Percentiles rank a stretch among this genome's conserved stretches.
These are phyloP conservation scores for Myotis planiceps DNA, from an alignment of 2,797 vertebrate genomes.

Conservation along the genomic window DNA sequence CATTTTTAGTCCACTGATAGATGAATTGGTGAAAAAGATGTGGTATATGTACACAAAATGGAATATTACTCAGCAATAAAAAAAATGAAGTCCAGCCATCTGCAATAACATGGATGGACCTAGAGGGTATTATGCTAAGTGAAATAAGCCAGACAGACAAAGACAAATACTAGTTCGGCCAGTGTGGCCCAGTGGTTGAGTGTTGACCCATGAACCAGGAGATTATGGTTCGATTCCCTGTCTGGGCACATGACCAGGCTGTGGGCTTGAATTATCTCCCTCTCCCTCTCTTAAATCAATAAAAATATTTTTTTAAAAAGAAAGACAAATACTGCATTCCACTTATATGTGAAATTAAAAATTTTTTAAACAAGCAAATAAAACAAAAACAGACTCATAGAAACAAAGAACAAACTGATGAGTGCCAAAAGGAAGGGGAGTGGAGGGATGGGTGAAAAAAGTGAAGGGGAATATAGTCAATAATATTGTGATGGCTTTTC, in stretches of 20 bases:
- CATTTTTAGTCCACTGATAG: background rate
- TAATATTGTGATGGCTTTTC: background rate
- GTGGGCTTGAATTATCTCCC: no score
- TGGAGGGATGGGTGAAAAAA: background rate
- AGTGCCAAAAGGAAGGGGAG: background rate
- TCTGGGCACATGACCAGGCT: no score
- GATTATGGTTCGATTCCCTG: no score
- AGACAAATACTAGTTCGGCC: background rate
- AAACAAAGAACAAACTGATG: background rate
- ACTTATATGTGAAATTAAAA: background rate
- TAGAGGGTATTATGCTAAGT: background rate
- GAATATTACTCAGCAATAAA: background rate
- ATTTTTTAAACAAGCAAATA: background rate
- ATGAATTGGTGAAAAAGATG: background rate
- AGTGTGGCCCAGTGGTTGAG: no score
- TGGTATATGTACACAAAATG: background rate
- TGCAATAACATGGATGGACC: background rate
- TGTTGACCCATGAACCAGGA: no score
- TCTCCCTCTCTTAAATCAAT: no score
- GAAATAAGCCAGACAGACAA: background rate
- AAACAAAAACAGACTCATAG: background rate
- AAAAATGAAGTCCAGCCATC: background rate
- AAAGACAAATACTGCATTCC: background rate
- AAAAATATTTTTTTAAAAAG: no score
- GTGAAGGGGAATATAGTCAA: background rate